phyloP scores from a whole-genome alignment of 2,888 invertebrate species.

The Diplazon laetatorius region DNA sequence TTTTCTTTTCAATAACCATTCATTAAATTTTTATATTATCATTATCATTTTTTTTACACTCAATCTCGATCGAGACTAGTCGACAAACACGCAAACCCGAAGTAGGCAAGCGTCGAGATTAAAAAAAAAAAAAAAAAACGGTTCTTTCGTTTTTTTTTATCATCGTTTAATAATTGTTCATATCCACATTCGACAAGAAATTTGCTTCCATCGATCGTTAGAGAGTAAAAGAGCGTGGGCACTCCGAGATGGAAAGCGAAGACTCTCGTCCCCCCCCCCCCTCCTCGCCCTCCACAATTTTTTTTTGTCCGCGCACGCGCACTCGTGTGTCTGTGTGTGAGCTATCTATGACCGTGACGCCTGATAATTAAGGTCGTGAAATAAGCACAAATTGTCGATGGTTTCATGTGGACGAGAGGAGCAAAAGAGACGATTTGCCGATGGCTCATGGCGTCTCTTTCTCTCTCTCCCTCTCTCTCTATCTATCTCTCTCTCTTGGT shows the following conservation, averaged over 20 bases:
- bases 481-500: too few species aligned
- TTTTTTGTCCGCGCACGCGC: too few species aligned
- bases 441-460: not conserved
- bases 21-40: too few species aligned
- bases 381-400: constrained; percentile 12
- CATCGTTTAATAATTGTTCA: not conserved
- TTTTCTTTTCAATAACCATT: not conserved
- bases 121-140: too few species aligned
- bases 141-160: constrained; percentile 17
- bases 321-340: too few species aligned
- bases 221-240: constrained; percentile 28
- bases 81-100: constrained; percentile 5
- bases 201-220: constrained; percentile 45
- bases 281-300: not conserved
- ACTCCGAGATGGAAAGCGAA: constrained; percentile 45
- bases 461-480: constrained; percentile 1
- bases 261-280: not conserved
- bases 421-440: too few species aligned
- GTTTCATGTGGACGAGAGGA: constrained; percentile 13
- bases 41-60: too few species aligned
- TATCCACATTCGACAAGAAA: constrained; percentile 18
- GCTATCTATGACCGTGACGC: constrained; percentile 44
- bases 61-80: constrained; percentile 10
- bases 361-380: constrained; percentile 49
- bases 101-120: constrained; percentile 41